Conservation (phyloP, 2,113 vertebrate genomes). For the Sphaerodactylus townsendi region DNA sequence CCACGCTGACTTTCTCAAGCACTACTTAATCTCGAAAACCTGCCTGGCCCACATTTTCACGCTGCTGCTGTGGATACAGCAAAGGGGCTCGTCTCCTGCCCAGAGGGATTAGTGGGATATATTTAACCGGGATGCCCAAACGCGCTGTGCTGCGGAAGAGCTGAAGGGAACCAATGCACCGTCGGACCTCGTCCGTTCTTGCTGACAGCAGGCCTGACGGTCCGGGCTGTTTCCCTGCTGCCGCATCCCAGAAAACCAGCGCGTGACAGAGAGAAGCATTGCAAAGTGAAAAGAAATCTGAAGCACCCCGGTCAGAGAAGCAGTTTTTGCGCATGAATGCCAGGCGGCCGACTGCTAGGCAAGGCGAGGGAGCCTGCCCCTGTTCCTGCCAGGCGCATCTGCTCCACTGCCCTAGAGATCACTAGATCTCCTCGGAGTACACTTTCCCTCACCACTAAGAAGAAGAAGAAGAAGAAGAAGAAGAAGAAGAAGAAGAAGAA, state of each 20-base stretch:
- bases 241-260: neutral
- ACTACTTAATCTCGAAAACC: conserved; percentile 53
- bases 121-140: neutral
- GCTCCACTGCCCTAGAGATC: neutral
- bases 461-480: no score
- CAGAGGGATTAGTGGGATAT: conserved; percentile 48
- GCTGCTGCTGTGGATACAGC: accelerated
- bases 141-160: conserved; percentile 13
- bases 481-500: no score
- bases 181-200: neutral
- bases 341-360: no score
- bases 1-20: conserved; percentile 35
- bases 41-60: conserved; percentile 54
- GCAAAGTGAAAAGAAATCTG: neutral
- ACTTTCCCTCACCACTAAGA: neutral
- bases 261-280: no score
- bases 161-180: neutral
- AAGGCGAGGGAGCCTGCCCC: no score
- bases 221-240: no score
- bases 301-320: neutral
- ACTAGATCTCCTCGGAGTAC: neutral
- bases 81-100: neutral
- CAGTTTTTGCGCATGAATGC: no score
- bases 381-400: neutral
- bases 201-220: neutral